Evolutionary conservation across 2,113 vertebrate species (phyloP).

Genomic region (Hydropotes inermis): DNA sequence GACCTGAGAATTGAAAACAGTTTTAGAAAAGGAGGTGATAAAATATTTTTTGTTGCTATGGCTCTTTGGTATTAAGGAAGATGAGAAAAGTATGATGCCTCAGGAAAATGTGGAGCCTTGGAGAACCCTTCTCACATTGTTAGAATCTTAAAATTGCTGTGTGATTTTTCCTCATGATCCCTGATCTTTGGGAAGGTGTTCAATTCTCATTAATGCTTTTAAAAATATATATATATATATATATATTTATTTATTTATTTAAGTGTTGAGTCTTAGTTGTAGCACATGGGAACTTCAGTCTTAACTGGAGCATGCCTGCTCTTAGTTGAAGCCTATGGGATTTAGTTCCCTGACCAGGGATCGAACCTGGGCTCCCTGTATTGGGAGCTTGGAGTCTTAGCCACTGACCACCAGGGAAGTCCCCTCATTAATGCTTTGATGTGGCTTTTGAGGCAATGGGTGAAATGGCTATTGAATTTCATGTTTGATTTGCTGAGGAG

Average conservation of each 20-base stretch:
- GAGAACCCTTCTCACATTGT: background rate
- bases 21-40: background rate
- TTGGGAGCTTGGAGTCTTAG: background rate
- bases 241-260: background rate
- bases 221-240: background rate
- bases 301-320: background rate
- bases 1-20: background rate
- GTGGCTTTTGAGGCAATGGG: background rate
- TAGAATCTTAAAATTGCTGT: background rate
- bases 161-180: background rate
- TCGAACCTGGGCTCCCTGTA: background rate
- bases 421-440: background rate
- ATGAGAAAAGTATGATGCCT: background rate
- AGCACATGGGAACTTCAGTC: background rate
- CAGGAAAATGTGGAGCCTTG: background rate
- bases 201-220: background rate
- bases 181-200: background rate
- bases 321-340: background rate
- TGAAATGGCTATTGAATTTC: background rate
- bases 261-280: background rate
- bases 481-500: background rate
- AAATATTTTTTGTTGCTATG: background rate
- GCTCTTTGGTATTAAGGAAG: background rate
- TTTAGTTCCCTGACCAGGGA: background rate
- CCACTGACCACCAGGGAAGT: background rate